A percentile compares a stretch with the other conserved stretches of the same genome.
Evolutionary conservation across 2,113 vertebrate species (phyloP).

Genomic region (Macquaria australasica): DNA sequence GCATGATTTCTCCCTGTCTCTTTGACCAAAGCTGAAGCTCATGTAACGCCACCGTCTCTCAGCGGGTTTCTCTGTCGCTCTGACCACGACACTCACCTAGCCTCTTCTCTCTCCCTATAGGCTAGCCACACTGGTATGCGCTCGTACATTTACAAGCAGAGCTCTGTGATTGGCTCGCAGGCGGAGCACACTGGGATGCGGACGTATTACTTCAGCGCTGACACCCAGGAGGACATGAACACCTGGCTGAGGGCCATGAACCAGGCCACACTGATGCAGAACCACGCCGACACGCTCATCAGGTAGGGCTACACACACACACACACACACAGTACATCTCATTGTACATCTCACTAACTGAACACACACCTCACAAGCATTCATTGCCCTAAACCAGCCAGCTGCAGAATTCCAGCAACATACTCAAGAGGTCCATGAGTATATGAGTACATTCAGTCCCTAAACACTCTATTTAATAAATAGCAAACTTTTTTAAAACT

Average conservation of each 20-base stretch:
- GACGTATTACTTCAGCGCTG: slow-evolving; percentile 97
- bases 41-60: background rate
- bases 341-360: background rate
- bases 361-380: background rate
- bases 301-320: slow-evolving; percentile 48
- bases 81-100: slow-evolving; percentile 9
- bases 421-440: background rate
- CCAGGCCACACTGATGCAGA: slow-evolving; percentile 92
- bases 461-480: background rate
- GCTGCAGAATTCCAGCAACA: background rate
- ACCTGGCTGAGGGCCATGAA: slow-evolving; percentile 95
- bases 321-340: background rate
- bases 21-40: slow-evolving; percentile 24
- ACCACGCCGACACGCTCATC: slow-evolving; percentile 74
- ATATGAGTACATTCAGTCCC: background rate
- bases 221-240: slow-evolving; percentile 96
- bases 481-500: background rate
- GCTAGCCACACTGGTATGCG: slow-evolving; percentile 94
- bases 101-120: slow-evolving; percentile 79
- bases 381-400: background rate
- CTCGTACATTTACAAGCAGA: slow-evolving; percentile 90
- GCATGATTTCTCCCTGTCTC: slow-evolving; percentile 57
- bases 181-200: slow-evolving; percentile 93
- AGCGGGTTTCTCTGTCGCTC: background rate
- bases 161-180: slow-evolving; percentile 91